Base-by-base conservation (phyloP, 2,888 invertebrate species). In the Oxycera nigricornis region DNA sequence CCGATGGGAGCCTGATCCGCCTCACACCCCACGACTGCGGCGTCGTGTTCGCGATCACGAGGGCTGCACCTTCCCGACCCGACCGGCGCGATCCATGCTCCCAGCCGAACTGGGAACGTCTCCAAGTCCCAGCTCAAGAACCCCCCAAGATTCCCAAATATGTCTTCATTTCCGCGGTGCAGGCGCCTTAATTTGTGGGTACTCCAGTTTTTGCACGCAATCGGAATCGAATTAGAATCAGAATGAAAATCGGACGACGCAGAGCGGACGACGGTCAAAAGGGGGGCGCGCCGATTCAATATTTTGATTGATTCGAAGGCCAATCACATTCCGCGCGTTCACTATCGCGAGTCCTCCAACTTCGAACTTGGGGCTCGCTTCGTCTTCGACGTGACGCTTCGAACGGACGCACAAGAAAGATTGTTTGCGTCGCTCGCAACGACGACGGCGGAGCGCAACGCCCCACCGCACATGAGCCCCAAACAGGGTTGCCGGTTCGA, bases 381-480 rank as follows among this genome's bases (percentile, higher is more conserved):
- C 11, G 24, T 39, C 41, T 30, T 24, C 39, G 35, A 41, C 65
- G 39, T 7, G 22, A 41, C 65, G 65, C 39, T 26, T 65, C 31
- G 22, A 65, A 65, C 24, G 28, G n/a, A 59, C 9, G 26, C 65
- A 31, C n/a, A 7, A 7, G 4, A 14, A 65, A 65, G 41, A 65
- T 65, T 41, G 65, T 39, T 62, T 62, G 31, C 62, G 62, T 62
- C 20, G 35, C 20, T 28, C 14, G 7, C 14, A 50, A 50, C 50
- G 50, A 9, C 6, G 14, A n/a, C 14, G 17, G 11, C 50, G 6
- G 35, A 35, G 35, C 35, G 11, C n/a, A 46, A 17, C 46, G 14
- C n/a, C 65, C 65, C 35, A 41, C 65, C 24, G 41, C 65, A 61
- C 24, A 39, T 30, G 24, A 24, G 30, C 65, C 65, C 65, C 65